These are phyloP conservation scores for Crioceris asparagi DNA, from an alignment of 2,888 invertebrate species.

Conservation along the genomic window DNA sequence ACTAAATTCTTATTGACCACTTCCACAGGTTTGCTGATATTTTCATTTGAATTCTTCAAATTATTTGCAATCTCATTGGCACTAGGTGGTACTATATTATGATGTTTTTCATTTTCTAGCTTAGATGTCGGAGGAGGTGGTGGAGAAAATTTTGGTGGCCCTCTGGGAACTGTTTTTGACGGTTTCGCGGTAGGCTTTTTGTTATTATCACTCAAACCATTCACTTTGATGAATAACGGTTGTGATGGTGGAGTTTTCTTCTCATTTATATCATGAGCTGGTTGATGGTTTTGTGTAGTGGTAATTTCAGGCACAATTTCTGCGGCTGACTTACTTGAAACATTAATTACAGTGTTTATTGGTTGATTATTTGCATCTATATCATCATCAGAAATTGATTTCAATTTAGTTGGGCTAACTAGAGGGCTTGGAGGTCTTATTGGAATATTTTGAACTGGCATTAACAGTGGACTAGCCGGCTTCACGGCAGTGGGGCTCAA, in stretches of 20 bases:
- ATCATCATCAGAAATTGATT: too few relatives aligned
- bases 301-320: too few relatives aligned
- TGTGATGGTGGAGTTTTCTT: constrained; percentile 20
- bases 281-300: constrained; percentile 23
- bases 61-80: constrained; percentile 58
- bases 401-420: too few relatives aligned
- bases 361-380: too few relatives aligned
- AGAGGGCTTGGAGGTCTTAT: too few relatives aligned
- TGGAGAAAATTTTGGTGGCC: constrained; percentile 22
- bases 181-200: constrained; percentile 8
- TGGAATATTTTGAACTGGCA: constrained; percentile 9
- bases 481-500: constrained; percentile 11
- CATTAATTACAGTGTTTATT: constrained; percentile 50
- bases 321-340: too few relatives aligned
- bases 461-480: constrained; percentile 14
- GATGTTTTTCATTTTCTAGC: constrained; percentile 9
- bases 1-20: constrained; percentile 23
- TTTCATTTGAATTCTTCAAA: constrained; percentile 55
- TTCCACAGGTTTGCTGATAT: constrained; percentile 25
- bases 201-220: constrained; percentile 26
- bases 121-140: constrained; percentile 17
- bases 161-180: constrained; percentile 3
- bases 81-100: too few relatives aligned
- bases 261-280: constrained; percentile 19
- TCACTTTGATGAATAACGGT: constrained; percentile 25